These are phyloP conservation scores for Silurus glanis DNA, from an alignment of 2,113 vertebrate genomes.

Conservation along the genomic window DNA sequence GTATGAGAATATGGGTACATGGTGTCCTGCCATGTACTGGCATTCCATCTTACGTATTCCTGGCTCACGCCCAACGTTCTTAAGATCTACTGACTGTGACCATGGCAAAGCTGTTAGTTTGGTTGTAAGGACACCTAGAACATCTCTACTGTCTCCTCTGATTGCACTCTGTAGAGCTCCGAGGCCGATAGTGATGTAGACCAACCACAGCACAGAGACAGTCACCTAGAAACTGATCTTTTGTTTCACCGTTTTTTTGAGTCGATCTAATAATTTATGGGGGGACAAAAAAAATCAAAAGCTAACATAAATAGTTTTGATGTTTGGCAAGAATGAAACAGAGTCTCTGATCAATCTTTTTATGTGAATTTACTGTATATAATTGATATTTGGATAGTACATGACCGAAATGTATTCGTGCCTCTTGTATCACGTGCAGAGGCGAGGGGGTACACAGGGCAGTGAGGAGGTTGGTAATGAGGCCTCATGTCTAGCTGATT, in stretches of 20 bases:
- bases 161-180: neutral
- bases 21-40: neutral
- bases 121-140: neutral
- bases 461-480: conserved; percentile 36
- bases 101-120: neutral
- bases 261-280: conserved; percentile 21
- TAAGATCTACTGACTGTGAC: conserved; percentile 1
- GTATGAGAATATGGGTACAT: neutral
- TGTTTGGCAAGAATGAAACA: conserved; percentile 43
- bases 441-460: conserved; percentile 1
- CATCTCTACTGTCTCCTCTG: neutral
- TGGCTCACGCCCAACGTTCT: neutral
- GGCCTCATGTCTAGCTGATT: conserved; percentile 40
- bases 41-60: neutral
- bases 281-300: conserved; percentile 50
- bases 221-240: neutral
- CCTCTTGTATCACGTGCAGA: conserved; percentile 30
- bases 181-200: neutral
- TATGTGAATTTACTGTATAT: conserved; percentile 13
- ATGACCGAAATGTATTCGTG: neutral
- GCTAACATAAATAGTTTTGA: conserved; percentile 68
- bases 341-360: conserved; percentile 19
- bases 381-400: neutral
- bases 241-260: neutral
- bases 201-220: neutral